Evolutionary conservation across 2,888 invertebrate species (phyloP).

Genomic region (Morpho deidamia): DNA sequence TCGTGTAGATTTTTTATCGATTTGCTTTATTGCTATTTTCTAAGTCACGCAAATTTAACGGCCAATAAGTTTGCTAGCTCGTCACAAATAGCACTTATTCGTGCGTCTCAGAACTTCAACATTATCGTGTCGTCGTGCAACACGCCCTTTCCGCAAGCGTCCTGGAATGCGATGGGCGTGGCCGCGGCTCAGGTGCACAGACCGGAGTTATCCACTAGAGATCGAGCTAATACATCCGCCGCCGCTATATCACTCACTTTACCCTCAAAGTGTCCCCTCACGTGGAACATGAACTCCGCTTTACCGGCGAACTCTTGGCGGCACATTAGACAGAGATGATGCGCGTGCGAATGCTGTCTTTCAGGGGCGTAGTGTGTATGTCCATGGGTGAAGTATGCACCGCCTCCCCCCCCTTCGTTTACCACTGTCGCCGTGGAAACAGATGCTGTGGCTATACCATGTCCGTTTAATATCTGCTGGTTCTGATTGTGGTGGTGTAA

Average conservation of each 20-base stretch:
- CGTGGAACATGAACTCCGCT: constrained; percentile 84
- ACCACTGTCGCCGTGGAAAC: constrained; percentile 68
- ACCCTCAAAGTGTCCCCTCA: constrained; percentile 81
- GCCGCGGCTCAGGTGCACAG: constrained; percentile 75
- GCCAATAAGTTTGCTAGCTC: constrained; percentile 21
- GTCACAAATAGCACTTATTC: constrained; percentile 28
- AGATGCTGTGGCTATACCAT: constrained; percentile 62
- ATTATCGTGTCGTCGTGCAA: constrained; percentile 69
- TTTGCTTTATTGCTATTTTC: background rate
- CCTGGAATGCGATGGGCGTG: constrained; percentile 61
- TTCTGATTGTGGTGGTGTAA: constrained; percentile 72
- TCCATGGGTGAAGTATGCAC: constrained; percentile 67
- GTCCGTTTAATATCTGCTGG: constrained; percentile 68
- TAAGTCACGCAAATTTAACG: background rate
- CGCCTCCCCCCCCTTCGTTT: constrained; percentile 53
- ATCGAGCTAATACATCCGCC: constrained; percentile 71
- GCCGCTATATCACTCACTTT: constrained; percentile 74
- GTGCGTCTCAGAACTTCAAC: constrained; percentile 57
- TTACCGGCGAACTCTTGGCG: constrained; percentile 82
- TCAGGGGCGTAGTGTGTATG: constrained; percentile 70
- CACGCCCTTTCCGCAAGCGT: constrained; percentile 60
- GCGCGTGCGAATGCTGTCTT: constrained; percentile 67
- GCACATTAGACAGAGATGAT: constrained; percentile 81
- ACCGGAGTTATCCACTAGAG: constrained; percentile 74
- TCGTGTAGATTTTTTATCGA: background rate